Evolutionary conservation across 2,888 invertebrate species (phyloP).

Genomic region (Aleiodes alternator): DNA sequence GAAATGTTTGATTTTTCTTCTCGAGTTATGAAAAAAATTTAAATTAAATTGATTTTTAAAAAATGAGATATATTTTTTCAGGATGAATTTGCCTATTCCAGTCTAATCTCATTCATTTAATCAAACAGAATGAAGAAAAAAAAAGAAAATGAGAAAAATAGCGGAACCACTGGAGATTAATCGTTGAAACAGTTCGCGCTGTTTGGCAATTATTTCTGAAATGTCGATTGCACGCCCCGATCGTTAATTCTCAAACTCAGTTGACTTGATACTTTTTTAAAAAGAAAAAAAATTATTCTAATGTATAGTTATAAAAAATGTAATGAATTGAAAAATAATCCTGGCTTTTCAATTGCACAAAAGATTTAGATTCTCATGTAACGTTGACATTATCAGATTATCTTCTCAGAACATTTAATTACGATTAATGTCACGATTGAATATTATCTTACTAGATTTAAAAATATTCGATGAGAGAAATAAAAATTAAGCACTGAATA

Average conservation of each 20-base stretch:
- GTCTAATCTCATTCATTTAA: neutral
- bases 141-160: neutral
- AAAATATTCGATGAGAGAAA: constrained; percentile 40
- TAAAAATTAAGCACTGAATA: too few species aligned
- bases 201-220: constrained; percentile 38
- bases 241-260: constrained; percentile 11
- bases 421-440: constrained; percentile 45
- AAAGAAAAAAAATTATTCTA: too few species aligned
- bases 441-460: constrained; percentile 30
- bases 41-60: too few species aligned
- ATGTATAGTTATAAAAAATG: too few species aligned
- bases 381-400: neutral
- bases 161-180: constrained; percentile 32
- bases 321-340: neutral
- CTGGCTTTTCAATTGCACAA: constrained; percentile 1
- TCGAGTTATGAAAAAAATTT: too few species aligned
- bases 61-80: too few species aligned
- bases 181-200: constrained; percentile 29
- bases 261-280: too few species aligned
- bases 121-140: neutral
- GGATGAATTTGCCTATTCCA: neutral
- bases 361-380: neutral
- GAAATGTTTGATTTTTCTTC: too few species aligned
- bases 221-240: constrained; percentile 39
- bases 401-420: constrained; percentile 27